Conservation (phyloP, 1,140 invertebrate species). For the Helicoverpa zea region DNA sequence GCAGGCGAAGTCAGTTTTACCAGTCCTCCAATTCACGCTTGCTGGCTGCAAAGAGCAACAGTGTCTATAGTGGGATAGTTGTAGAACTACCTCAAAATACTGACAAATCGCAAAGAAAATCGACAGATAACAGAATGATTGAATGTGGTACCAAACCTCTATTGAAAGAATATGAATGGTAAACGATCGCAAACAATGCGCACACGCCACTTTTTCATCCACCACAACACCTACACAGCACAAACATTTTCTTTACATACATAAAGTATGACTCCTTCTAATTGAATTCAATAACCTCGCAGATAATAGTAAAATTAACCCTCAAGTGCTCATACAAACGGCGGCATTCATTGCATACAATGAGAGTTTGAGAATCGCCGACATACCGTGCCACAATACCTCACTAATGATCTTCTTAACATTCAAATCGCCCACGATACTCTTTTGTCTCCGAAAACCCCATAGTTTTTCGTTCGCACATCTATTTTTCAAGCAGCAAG, state of each 20-base stretch:
- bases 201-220: neutral
- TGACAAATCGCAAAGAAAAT: no score
- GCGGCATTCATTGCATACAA: conserved; percentile 28
- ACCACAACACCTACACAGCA: conserved; percentile 6
- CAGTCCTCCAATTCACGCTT: no score
- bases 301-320: conserved; percentile 45
- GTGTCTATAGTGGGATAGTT: no score
- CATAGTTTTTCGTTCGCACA: conserved; percentile 74
- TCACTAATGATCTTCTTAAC: conserved; percentile 83
- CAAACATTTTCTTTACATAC: conserved; percentile 23
- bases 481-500: conserved; percentile 79
- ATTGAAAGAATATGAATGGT: neutral
- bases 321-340: conserved; percentile 30
- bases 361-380: conserved; percentile 72
- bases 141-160: neutral
- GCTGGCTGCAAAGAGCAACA: no score
- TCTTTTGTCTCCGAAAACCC: conserved; percentile 82
- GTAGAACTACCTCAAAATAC: no score
- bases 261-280: conserved; percentile 39
- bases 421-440: conserved; percentile 80
- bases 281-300: conserved; percentile 50
- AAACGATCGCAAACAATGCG: neutral
- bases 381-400: conserved; percentile 72
- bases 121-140: no score
- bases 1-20: neutral